Base-by-base conservation (phyloP, 2,113 vertebrate species). In the Microtus ochrogaster region DNA sequence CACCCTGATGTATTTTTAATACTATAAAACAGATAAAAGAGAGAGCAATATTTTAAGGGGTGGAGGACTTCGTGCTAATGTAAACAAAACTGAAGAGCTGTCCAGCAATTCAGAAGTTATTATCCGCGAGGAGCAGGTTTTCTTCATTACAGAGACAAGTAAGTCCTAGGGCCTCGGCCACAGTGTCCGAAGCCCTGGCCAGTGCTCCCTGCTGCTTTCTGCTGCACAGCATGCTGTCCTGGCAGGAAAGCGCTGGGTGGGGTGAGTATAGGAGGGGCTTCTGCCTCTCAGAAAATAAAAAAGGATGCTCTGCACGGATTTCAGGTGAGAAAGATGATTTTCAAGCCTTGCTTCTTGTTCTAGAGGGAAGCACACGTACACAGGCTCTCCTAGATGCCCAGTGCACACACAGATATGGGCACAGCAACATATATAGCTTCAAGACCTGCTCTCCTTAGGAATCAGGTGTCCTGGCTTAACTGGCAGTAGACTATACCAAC, bases 11-110 rank as follows among this genome's bases (percentile, higher is more conserved):
- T 92, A 78, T 94, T 93, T 97, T 96, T 96, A 96, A 96, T 97
- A 82, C 84, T 88, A 92, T 97, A 87, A 95, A 93, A 92, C 82
- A 97, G 96, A 96, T 97, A 96, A 96, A 97, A 97, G 91, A 94
- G 92, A 96, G 82, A 91, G 89, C 49, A 89, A 91, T 96, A 95
- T 95, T 96, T 94, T 93, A 91, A 96, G 81, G 89, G 79, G 76
- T 92, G 66, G 94, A 92, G 94, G 93, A 97, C 87, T 97, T 98
- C 93, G 92, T 94, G 65, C 44, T 96, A 95, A 97, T 95, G 87
- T 96, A 96, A 97, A 95, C 85, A 94, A 96, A 92, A 94, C 91
- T 78, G 66, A 97, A 95, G 94, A 94, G 83, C 83, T 84, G 16
- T 94, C 94, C 96, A 95, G 78, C 39, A 94, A 97, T 91, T 96